Evolutionary conservation across 1,140 invertebrate genomes (phyloP), one percentile per base, ranked within the genome.

Genomic region (Drusus annulatus): DNA sequence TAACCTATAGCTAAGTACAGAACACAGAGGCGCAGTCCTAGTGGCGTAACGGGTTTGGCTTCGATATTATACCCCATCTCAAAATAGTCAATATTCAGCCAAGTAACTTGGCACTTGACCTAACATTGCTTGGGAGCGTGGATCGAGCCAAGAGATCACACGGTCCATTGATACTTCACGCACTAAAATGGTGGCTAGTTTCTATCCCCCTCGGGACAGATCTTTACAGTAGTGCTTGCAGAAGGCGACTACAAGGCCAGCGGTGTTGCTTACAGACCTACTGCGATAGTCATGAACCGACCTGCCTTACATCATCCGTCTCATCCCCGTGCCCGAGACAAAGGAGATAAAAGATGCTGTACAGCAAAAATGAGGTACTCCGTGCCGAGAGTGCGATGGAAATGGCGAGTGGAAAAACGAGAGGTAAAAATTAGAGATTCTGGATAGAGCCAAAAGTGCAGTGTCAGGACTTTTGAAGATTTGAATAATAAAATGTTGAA

Each of bases 221-320:
- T 71, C 45, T 52, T 52, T 71, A 51, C 68, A 51, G 68, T 69
- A 69, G 65, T 71, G 50, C 36, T 71, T 21, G 68, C 50, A 51
- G 54, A 71, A 71, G 45, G 68, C 68, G 68, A 50, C 68, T 52
- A 71, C 68, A 71, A 71, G 68, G 68, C 68, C 68, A 52, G 68
- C 68, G 17, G 50, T 54, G 68, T 71, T 71, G 68, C 68, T 52
- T 71, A 71, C 68, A 71, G 68, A 71, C 68, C 68, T 71, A 71
- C 45, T 71, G 68, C 68, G 62, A 36, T n/a, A n/a, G 25, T 31
- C 62, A 36, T 17, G 15, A 71, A 19, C 45, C 68, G 68, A 71
- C 68, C 68, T 71, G 68, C 68, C 68, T 71, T 71, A 71, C 45
- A 52, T 25, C 50, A 71, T 16, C 68, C 50, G 68, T 71, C 25